These are phyloP conservation scores for Heliconius sara DNA, from an alignment of 2,888 invertebrate genomes.

Conservation along the genomic window DNA sequence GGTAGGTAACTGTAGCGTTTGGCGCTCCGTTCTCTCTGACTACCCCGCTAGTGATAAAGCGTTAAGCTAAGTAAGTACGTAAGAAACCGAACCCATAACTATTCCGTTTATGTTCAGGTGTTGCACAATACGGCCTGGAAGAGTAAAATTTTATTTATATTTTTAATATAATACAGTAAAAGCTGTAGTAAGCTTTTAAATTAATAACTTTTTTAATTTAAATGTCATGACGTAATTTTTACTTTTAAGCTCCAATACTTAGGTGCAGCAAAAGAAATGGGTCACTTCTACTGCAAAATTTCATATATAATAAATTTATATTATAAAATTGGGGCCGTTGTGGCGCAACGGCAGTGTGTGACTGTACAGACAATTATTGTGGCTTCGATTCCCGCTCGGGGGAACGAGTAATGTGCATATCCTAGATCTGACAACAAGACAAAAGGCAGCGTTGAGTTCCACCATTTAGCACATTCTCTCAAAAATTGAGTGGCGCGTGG, in stretches of 20 bases:
- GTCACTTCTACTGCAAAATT: slow-evolving; percentile 10
- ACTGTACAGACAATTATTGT: neutral
- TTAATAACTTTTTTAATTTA: neutral
- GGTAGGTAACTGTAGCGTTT: no score
- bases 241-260: neutral
- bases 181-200: neutral
- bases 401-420: neutral
- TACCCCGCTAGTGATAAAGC: no score
- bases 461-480: neutral
- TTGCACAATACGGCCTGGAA: no score
- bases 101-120: no score
- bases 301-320: neutral
- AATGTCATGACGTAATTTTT: neutral
- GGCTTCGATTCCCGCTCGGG: neutral
- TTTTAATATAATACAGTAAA: neutral
- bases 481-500: neutral
- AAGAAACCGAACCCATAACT: no score
- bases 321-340: neutral
- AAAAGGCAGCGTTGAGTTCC: neutral
- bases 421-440: neutral
- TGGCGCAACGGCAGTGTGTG: neutral
- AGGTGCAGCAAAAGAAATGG: neutral
- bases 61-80: no score
- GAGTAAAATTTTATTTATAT: no score
- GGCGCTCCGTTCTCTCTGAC: no score